Conservation (phyloP, 2,888 invertebrate species). For the Eupithecia subfuscata region DNA sequence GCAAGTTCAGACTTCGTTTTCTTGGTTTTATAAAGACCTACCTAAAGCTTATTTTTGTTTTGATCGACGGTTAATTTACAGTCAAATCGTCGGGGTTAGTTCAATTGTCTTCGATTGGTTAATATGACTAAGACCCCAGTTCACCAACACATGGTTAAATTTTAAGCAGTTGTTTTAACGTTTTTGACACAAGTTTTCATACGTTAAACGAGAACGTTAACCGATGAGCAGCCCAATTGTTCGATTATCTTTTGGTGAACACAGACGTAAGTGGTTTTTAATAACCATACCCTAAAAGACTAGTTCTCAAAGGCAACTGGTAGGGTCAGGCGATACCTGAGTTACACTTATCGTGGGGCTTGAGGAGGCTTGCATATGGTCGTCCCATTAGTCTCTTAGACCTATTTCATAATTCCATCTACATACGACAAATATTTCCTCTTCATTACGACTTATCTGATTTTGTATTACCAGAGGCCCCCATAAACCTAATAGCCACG, state of each 20-base stretch:
- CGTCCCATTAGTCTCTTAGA: neutral
- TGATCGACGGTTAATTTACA: no score
- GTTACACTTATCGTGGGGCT: neutral
- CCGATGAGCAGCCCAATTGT: no score
- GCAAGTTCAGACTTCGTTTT: slow-evolving; percentile 3
- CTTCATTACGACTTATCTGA: slow-evolving; percentile 14
- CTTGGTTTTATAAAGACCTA: neutral
- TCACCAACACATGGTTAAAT: no score
- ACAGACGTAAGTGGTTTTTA: no score
- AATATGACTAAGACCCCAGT: no score
- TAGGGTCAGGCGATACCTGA: no score
- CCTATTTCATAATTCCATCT: neutral
- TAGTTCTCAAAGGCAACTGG: neutral
- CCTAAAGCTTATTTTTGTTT: neutral
- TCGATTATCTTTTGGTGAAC: no score
- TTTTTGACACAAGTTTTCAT: no score
- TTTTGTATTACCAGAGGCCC: slow-evolving; percentile 44
- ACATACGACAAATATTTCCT: slow-evolving; percentile 3
- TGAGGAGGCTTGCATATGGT: neutral
- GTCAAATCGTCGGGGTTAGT: neutral
- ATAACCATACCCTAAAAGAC: neutral
- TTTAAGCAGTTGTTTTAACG: no score
- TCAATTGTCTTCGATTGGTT: neutral
- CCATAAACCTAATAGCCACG: slow-evolving; percentile 48
- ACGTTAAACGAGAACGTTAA: no score